phyloP scores from a whole-genome alignment of 2,113 vertebrate genomes.

The Urocynchramus pylzowi region DNA sequence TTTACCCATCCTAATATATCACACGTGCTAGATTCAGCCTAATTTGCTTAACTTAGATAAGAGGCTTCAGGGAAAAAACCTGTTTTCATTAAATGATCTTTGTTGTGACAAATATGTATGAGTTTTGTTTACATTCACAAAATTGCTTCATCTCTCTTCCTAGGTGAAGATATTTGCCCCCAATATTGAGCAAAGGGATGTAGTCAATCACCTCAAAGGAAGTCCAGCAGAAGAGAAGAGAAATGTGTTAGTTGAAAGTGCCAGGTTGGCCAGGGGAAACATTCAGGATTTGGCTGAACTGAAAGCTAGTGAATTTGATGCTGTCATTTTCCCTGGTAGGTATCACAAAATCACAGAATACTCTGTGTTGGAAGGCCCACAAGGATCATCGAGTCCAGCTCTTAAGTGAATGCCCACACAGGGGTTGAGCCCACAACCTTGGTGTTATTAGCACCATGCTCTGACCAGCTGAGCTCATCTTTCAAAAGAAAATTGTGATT shows the following conservation, averaged over 20 bases:
- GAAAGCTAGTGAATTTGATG: slow-evolving; percentile 72
- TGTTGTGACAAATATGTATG: neutral
- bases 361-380: neutral
- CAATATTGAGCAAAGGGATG: slow-evolving; percentile 83
- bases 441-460: neutral
- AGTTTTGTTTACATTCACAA: neutral
- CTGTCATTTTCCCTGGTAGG: slow-evolving; percentile 78
- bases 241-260: slow-evolving; percentile 81
- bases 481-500: neutral
- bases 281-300: slow-evolving; percentile 78
- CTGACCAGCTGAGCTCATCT: neutral
- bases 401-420: neutral
- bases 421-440: neutral
- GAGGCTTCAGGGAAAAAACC: neutral
- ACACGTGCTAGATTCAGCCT: neutral
- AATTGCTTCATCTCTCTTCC: slow-evolving; percentile 1
- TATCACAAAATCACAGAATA: neutral
- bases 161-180: slow-evolving; percentile 86
- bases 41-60: neutral
- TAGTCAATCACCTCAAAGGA: slow-evolving; percentile 80
- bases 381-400: fast-evolving
- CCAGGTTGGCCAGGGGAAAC: slow-evolving; percentile 78
- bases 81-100: neutral
- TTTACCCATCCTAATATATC: neutral
- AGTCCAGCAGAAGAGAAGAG: slow-evolving; percentile 77